Evolutionary conservation across 2,888 invertebrate genomes (phyloP), one percentile per base, ranked within the genome.

Genomic region (Proisotoma minuta): DNA sequence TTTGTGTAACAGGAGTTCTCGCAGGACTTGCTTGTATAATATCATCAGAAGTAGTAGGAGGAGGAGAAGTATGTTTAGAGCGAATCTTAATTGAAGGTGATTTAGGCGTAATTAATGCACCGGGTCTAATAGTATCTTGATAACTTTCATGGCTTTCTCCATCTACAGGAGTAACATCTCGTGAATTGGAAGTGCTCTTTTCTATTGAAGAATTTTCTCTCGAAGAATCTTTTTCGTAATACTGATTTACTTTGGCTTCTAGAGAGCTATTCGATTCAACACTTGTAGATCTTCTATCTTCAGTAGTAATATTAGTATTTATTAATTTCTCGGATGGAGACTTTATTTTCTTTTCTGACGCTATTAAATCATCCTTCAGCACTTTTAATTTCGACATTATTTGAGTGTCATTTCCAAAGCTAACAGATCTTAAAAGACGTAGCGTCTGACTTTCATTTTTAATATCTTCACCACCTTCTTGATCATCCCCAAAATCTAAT

Each of bases 1-100:
- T 92, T 75, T 90, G 86, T 0, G 93, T 88, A 0, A 95, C 92
- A 0, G 91, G 89, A 2, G 91, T 92, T 60, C 91, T 83, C 26
- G 75, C 76, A 34, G 86, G 87, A 54, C 74, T 74, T 29, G 66
- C 64, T 10, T 10, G 34, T n/a, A n/a, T n/a, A 10, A 15, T 10
- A n/a, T 24, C 15, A 5, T 73, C 74, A 0, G 88, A 87, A 52
- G 85, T 79, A 39, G 70, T 69, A n/a, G 63, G 29, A 28, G 34
- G 23, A n/a, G 23, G 43, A 8, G 22, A 24, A 12, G 22, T 10
- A 15, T 56, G 26, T 18, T 26, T 40, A 23, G 54, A 24, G n/a
- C 48, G 62, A 22, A 67, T 67, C 40, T 64, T 63, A 52, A 69
- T 60, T 0, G 69, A 62, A 1, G 69, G 65, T 29, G 72, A 69